Conservation (phyloP, 2,888 invertebrate species). For the Melitaea athalia region DNA sequence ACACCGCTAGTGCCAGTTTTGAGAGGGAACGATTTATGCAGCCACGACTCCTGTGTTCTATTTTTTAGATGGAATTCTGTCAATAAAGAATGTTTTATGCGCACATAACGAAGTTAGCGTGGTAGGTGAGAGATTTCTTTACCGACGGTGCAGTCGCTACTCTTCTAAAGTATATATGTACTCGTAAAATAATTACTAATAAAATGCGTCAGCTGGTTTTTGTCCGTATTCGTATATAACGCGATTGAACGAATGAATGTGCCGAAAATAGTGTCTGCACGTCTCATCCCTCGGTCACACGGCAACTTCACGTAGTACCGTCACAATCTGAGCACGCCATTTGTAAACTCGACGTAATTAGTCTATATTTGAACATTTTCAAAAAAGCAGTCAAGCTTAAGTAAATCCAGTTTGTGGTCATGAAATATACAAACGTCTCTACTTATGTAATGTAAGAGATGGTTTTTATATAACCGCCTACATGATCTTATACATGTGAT, state of each 20-base stretch:
- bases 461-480: constrained; percentile 8
- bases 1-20: constrained; percentile 75
- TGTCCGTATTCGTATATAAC: constrained; percentile 13
- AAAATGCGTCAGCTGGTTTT: constrained; percentile 32
- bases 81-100: constrained; percentile 41
- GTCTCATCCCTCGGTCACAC: constrained; percentile 30
- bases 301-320: constrained; percentile 27
- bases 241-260: constrained; percentile 37
- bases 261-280: constrained; percentile 32
- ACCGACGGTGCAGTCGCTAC: constrained; percentile 30
- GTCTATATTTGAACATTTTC: constrained; percentile 30
- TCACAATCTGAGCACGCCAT: constrained; percentile 33
- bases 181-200: constrained; percentile 25
- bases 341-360: constrained; percentile 36
- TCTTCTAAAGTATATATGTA: background rate
- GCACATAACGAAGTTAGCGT: constrained; percentile 33
- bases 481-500: background rate
- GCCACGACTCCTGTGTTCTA: constrained; percentile 40
- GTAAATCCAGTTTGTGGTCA: constrained; percentile 19
- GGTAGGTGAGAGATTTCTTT: constrained; percentile 39
- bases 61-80: constrained; percentile 44
- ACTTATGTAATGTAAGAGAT: background rate
- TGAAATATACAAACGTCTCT: constrained; percentile 1
- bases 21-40: constrained; percentile 51
- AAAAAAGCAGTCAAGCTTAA: constrained; percentile 23